These are phyloP conservation scores for Neostethus bicornis DNA, from an alignment of 2,797 vertebrate species.

Conservation along the genomic window DNA sequence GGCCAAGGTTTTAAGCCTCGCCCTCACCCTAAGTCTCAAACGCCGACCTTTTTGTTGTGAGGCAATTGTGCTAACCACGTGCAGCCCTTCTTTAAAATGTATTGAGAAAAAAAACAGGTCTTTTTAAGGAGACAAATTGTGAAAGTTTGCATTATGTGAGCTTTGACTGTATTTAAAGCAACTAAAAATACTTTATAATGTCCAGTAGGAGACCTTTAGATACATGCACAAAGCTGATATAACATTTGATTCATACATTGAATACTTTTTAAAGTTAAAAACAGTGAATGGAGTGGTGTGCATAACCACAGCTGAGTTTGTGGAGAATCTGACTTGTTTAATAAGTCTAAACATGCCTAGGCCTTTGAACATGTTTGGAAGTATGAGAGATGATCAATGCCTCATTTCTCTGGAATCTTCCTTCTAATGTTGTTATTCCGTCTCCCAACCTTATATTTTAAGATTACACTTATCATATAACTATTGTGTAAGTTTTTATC, in stretches of 20 bases:
- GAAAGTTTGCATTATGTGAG: background rate
- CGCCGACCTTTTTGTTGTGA: too few relatives aligned
- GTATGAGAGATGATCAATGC: slow-evolving; percentile 50
- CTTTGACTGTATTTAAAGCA: background rate
- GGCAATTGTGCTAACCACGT: too few relatives aligned
- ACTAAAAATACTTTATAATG: background rate
- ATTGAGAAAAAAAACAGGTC: background rate
- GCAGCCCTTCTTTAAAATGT: too few relatives aligned
- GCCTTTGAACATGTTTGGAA: slow-evolving; percentile 26
- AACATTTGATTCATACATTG: too few relatives aligned
- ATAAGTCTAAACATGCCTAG: slow-evolving; percentile 61
- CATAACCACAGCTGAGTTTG: slow-evolving; percentile 32
- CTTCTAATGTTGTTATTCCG: too few relatives aligned
- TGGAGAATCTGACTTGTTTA: slow-evolving; percentile 31
- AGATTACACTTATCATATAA: too few relatives aligned
- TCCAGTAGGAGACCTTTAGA: background rate
- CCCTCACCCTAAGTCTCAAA: too few relatives aligned
- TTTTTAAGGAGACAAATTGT: background rate
- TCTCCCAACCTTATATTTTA: too few relatives aligned
- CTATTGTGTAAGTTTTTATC: too few relatives aligned
- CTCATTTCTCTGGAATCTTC: fast-evolving
- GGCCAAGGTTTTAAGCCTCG: too few relatives aligned
- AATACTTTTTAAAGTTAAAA: too few relatives aligned
- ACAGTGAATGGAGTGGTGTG: slow-evolving; percentile 34
- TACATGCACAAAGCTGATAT: background rate